These are phyloP conservation scores for Cybosia mesomella DNA, from an alignment of 2,888 invertebrate genomes.

Conservation along the genomic window DNA sequence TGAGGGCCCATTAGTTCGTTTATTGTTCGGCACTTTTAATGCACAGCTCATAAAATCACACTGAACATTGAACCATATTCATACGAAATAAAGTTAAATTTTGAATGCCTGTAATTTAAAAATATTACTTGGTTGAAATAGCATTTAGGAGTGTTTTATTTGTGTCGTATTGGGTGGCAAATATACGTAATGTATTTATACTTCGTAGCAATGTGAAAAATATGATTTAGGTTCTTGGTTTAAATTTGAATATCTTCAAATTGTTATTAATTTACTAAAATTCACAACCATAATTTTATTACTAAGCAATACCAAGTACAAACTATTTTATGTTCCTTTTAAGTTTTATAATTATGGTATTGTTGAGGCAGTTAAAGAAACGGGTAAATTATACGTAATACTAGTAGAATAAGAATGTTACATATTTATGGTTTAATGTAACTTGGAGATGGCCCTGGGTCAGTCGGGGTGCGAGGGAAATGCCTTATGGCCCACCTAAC, in stretches of 20 bases:
- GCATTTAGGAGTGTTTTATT: slow-evolving; percentile 21
- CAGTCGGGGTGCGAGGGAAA: too few species aligned
- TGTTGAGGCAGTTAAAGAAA: not conserved
- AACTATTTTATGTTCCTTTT: not conserved
- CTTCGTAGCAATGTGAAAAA: not conserved
- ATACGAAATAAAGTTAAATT: not conserved
- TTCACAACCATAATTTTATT: not conserved
- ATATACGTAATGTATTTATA: not conserved
- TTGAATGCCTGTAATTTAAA: not conserved
- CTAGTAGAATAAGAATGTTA: not conserved
- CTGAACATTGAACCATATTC: slow-evolving; percentile 9
- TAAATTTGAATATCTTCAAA: not conserved
- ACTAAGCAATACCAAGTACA: not conserved
- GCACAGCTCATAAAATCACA: slow-evolving; percentile 16
- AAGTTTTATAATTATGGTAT: not conserved
- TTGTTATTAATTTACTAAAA: not conserved
- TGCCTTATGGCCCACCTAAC: too few species aligned
- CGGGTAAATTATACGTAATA: too few species aligned
- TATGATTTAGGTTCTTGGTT: not conserved
- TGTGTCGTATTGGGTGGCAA: slow-evolving; percentile 13
- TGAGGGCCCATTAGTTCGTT: slow-evolving; percentile 54
- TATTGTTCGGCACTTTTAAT: slow-evolving; percentile 50
- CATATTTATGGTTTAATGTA: not conserved
- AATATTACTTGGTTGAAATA: slow-evolving; percentile 13
- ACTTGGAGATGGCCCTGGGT: too few species aligned